These are phyloP conservation scores for Rhegmatorhina hoffmannsi DNA, from an alignment of 2,113 vertebrate species.

Conservation along the genomic window DNA sequence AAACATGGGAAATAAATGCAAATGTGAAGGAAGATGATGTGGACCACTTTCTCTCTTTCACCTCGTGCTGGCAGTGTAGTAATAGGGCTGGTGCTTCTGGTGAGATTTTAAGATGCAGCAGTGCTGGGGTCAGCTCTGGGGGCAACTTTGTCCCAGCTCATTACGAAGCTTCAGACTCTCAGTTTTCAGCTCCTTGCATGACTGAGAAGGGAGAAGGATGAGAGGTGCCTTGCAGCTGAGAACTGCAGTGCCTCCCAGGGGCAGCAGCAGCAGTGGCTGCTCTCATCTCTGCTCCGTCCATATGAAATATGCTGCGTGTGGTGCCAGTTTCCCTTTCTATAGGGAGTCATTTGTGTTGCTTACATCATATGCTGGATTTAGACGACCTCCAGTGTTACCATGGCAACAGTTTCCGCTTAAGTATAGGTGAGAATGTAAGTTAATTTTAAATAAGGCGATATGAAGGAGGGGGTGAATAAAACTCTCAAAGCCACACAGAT, in stretches of 20 bases:
- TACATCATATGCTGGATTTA: constrained; percentile 55
- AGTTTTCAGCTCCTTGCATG: not conserved
- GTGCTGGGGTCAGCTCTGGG: not conserved
- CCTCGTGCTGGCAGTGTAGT: rapidly evolving
- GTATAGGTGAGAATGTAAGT: constrained; percentile 71
- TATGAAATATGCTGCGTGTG: not conserved
- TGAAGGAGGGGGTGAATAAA: constrained; percentile 9
- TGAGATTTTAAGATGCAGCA: not conserved
- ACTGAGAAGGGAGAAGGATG: not conserved
- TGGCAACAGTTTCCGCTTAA: constrained; percentile 68
- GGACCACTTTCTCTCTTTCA: not conserved
- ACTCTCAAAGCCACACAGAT: not conserved
- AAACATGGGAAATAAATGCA: not conserved
- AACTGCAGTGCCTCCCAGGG: not conserved
- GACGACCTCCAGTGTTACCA: constrained; percentile 55
- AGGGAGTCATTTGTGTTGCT: constrained; percentile 4
- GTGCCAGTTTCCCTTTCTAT: not conserved
- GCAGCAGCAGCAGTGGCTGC: not conserved
- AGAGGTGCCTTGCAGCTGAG: not conserved
- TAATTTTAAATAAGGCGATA: constrained; percentile 72
- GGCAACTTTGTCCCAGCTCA: not conserved
- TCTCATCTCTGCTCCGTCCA: not conserved
- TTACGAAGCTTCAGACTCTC: rapidly evolving
- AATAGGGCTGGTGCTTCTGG: not conserved
- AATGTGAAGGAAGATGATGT: not conserved